Base-by-base conservation (phyloP, 2,888 invertebrate genomes). In the Seira ritae region DNA sequence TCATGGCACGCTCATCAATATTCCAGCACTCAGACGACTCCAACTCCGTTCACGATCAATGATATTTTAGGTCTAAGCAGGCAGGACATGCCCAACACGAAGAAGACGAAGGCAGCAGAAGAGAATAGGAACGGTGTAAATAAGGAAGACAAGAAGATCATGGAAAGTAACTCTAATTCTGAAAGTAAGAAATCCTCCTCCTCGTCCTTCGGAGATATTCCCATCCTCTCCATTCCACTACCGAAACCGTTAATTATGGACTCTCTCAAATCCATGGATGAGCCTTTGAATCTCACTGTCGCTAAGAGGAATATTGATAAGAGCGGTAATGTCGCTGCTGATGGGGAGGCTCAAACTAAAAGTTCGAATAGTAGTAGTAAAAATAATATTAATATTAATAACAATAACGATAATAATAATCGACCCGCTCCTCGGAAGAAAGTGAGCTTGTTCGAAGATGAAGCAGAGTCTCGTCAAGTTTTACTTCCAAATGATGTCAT, bases 1-100 rank as follows among this genome's bases (percentile, higher is more conserved):
- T 90, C 95, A 55, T 97, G 97, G 97, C 97, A 97, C 92, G 95
- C 96, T 46, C 97, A 97, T 91, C 95, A 97, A 22, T 97, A 97
- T 90, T 95, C 94, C 1, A 94, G 94, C 89, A 94, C 96, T 12
- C 96, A 96, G 10, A 94, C 94, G 89, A 93, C 93, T 77, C 96
- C 96, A 0, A 97, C 97, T 0, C 95, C 97, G 2, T 96, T 97
- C 91, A 94, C 94, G 60, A 97, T 98, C 90, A 95, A 95, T 87
- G 95, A 97, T 90, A 97, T 97, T 88, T 92, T 98, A 89, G 96
- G 96, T 22, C 91, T 94, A 91, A 92, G 91, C 55, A 83, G 89
- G 50, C 86, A 89, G 12, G 90, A 91, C 0, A 88, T 90, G 31
- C 8, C 31, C 31, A 31, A 2, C 2, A 2, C 31, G 31, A 31